Evolutionary conservation across 1,140 invertebrate species (phyloP), one percentile per base, ranked within the genome.

Genomic region (Drosophila watanabei): DNA sequence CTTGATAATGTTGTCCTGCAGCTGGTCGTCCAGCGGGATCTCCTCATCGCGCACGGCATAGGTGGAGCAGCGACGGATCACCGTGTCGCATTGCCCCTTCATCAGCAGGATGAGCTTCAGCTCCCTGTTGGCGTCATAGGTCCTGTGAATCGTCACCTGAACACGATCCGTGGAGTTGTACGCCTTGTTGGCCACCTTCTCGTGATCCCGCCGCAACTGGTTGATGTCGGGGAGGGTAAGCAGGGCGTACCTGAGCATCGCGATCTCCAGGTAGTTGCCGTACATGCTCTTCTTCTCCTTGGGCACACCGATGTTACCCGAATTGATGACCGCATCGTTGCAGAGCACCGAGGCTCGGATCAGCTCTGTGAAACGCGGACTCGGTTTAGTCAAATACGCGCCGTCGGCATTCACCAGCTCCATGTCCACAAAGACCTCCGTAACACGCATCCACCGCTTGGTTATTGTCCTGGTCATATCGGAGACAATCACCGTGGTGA

Each of bases 141-240:
- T 39, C 9, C 43, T 48, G 45, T 88, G 85, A 14, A 88, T 69
- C n/a, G 73, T 79, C 11, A 84, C 59, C 28, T 85, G 80, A 3
- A 89, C 9, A 1, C 28, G 37, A 20, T 68, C 63, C 18, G 33
- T 2, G 1, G 7, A 30, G 30, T 43, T 65, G 41, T 62, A 71
- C 6, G 48, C 10, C 11, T 61, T 60, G 16, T 56, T 58, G 10
- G 69, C 72, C 45, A 88, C 56, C 48, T 20, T 57, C 16, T 71
- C 54, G n/a, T 79, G 32, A 4, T 57, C 52, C 11, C 24, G 8
- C 2, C 78, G 73, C 32, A 89, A 7, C 11, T 49, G 35, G 0
- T 66, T n/a, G 5, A 89, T 30, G 14, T 69, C 49, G 3, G 32
- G 14, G 0, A 79, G 13, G 1, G 60, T 13, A 0, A 16, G 8